These are phyloP conservation scores for Melanophora roralis DNA, from an alignment of 2,888 invertebrate genomes.

Conservation along the genomic window DNA sequence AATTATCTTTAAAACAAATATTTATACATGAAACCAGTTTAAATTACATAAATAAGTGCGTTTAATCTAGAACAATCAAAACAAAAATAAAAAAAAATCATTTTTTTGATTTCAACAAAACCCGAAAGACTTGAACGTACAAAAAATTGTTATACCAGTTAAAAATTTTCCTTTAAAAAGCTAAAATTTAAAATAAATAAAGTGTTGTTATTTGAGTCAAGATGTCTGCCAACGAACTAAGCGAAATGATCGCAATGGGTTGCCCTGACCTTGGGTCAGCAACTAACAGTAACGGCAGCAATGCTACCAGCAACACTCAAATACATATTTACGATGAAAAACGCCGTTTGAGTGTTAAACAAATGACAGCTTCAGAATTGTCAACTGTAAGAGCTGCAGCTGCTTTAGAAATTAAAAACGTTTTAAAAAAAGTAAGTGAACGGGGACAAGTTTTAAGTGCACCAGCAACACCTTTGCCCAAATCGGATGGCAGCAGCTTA, in stretches of 20 bases:
- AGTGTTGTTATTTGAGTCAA: conserved; percentile 10
- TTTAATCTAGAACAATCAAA: background rate
- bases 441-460: conserved; percentile 29
- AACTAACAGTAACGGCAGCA: conserved; percentile 8
- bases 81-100: background rate
- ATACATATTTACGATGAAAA: conserved; percentile 67
- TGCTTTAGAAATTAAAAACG: conserved; percentile 67
- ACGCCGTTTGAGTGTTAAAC: conserved; percentile 74
- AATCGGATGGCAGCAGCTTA: conserved; percentile 19
- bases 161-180: background rate
- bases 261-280: conserved; percentile 70
- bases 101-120: conserved; percentile 31
- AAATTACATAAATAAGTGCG: background rate
- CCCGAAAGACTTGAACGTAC: conserved; percentile 65
- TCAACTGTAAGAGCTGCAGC: conserved; percentile 68
- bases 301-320: conserved; percentile 57
- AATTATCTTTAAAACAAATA: background rate
- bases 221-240: conserved; percentile 68
- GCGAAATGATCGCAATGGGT: conserved; percentile 73
- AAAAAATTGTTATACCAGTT: conserved; percentile 29
- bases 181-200: background rate
- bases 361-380: conserved; percentile 74
- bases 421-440: conserved; percentile 62
- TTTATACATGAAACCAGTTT: conserved; percentile 34
- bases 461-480: conserved; percentile 40